phyloP scores from a whole-genome alignment of 1,140 invertebrate species.

The Gryllus bimaculatus region DNA sequence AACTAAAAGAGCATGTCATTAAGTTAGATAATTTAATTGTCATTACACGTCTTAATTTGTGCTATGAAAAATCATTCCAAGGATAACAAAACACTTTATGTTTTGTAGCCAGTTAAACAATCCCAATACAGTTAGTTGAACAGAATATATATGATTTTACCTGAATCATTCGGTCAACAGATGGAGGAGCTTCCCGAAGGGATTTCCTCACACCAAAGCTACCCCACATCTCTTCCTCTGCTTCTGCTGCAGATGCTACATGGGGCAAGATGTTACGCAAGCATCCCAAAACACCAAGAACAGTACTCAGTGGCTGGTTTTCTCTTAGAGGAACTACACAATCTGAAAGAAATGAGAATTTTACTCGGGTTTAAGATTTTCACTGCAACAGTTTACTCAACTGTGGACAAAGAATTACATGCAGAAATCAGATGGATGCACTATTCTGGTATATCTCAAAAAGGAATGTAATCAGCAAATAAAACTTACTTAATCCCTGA shows the following conservation, averaged over 20 bases:
- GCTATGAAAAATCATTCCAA: no score
- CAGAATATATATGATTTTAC: slow-evolving; percentile 8
- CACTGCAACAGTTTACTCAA: no score
- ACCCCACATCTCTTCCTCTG: slow-evolving; percentile 29
- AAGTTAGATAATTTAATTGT: no score
- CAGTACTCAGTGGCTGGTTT: slow-evolving; percentile 36
- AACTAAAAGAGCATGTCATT: no score
- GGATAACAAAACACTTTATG: background rate
- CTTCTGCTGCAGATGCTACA: slow-evolving; percentile 21
- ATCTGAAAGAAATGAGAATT: slow-evolving; percentile 32
- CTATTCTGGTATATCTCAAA: no score
- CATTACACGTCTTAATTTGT: no score
- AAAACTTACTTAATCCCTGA: no score
- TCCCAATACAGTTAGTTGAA: background rate
- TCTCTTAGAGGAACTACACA: slow-evolving; percentile 42
- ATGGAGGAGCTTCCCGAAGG: slow-evolving; percentile 23
- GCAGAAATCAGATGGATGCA: no score
- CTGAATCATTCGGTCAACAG: slow-evolving; percentile 26
- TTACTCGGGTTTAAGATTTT: no score
- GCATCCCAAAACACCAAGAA: slow-evolving; percentile 56
- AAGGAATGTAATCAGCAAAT: no score
- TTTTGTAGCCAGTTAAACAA: background rate
- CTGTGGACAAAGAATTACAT: no score
- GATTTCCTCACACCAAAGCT: slow-evolving; percentile 32
- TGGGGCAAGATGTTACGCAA: slow-evolving; percentile 51